These are phyloP conservation scores for Paramormyrops hopkinsi DNA, from an alignment of 2,797 vertebrate species.

Conservation along the genomic window DNA sequence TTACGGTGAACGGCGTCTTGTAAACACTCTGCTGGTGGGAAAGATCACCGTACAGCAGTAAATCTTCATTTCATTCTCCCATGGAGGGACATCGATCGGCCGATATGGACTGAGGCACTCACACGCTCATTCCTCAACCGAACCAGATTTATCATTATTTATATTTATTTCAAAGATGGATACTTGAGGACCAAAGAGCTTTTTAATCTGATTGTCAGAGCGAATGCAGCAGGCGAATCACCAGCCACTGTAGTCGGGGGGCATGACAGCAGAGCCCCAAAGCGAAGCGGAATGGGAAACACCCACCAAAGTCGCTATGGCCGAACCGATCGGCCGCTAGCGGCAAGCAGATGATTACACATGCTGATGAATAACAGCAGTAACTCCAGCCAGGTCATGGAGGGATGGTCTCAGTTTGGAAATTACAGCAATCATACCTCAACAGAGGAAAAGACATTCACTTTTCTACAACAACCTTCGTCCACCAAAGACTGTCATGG, in stretches of 20 bases:
- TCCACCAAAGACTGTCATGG: not conserved
- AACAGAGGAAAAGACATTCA: not conserved
- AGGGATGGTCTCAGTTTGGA: not conserved
- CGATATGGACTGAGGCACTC: not conserved
- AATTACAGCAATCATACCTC: not conserved
- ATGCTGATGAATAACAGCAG: not conserved
- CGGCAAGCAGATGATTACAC: not conserved
- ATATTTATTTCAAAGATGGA: slow-evolving; percentile 16
- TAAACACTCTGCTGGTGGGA: not conserved
- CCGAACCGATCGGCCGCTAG: not conserved
- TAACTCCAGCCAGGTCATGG: not conserved
- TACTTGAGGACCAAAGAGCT: slow-evolving; percentile 2
- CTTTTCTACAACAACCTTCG: not conserved
- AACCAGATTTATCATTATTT: not conserved
- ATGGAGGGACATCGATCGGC: not conserved
- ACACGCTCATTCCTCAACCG: not conserved
- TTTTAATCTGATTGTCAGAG: not conserved
- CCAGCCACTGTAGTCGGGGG: not conserved
- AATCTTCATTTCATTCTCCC: slow-evolving; percentile 14
- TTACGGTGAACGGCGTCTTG: not conserved
- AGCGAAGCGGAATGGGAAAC: not conserved
- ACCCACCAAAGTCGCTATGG: not conserved
- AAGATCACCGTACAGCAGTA: not conserved
- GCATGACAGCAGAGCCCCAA: not conserved
- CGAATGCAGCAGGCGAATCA: not conserved